These are phyloP conservation scores for Pseudomyrmex dendroicus DNA, from an alignment of 1,140 invertebrate species.

Conservation along the genomic window DNA sequence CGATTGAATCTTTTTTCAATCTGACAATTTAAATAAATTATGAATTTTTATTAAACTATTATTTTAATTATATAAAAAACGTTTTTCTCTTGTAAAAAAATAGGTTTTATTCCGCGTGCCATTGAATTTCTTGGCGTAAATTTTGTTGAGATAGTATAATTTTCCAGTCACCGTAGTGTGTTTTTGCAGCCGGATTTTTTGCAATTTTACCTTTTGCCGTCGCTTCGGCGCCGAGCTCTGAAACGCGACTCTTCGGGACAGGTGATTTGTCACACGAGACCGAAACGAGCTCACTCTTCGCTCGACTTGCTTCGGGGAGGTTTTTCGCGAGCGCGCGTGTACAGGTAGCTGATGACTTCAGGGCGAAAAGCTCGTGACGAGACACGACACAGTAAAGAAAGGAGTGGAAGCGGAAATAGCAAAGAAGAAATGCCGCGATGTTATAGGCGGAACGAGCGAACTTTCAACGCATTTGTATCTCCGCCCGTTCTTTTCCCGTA, in stretches of 20 bases:
- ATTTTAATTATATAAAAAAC: background rate
- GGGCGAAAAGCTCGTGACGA: conserved; percentile 21
- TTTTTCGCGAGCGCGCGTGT: conserved; percentile 31
- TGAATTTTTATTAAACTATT: background rate
- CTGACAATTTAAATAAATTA: no score
- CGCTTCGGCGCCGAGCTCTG: conserved; percentile 30
- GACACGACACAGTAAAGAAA: conserved; percentile 6
- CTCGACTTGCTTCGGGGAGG: conserved; percentile 37
- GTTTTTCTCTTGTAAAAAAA: background rate
- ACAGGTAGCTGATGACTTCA: conserved; percentile 36
- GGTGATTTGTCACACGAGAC: conserved; percentile 65
- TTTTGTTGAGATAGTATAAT: conserved; percentile 10
- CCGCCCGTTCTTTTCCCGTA: conserved; percentile 4
- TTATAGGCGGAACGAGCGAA: conserved; percentile 15
- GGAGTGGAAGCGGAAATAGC: background rate
- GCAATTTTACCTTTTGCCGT: conserved; percentile 52
- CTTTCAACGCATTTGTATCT: conserved; percentile 64
- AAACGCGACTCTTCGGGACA: conserved; percentile 44
- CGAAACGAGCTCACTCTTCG: conserved; percentile 59
- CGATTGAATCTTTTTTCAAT: no score
- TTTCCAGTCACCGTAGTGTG: conserved; percentile 3
- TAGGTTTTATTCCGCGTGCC: background rate
- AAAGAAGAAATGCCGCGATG: conserved; percentile 30
- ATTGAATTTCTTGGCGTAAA: background rate
- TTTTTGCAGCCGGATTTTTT: conserved; percentile 22